A percentile compares a stretch with the other conserved stretches of the same genome.
phyloP scores from a whole-genome alignment of 30 jellyfish, hydroid and myxozoan species.

The Chrysaora quinquecirrha region DNA sequence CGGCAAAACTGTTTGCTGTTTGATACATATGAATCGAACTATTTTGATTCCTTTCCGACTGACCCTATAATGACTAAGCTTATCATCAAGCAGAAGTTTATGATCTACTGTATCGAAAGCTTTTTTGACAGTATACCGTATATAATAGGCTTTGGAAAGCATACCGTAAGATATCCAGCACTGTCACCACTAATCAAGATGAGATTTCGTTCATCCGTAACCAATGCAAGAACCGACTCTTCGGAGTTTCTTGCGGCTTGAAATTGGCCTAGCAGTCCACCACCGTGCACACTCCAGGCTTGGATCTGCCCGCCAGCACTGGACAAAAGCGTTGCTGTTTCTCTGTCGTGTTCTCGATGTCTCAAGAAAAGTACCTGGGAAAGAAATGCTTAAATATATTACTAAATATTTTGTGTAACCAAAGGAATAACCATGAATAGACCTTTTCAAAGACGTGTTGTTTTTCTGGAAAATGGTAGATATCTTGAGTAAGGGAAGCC shows the following conservation, averaged over 20 bases:
- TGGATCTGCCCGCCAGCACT: constrained; percentile 82
- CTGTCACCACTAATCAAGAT: constrained; percentile 86
- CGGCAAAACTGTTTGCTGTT: too few species aligned
- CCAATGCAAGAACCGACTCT: constrained; percentile 78
- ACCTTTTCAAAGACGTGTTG: too few species aligned
- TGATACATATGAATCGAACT: too few species aligned
- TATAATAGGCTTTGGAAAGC: constrained; percentile 3
- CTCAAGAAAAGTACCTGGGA: constrained; percentile 67
- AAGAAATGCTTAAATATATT: not conserved
- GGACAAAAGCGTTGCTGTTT: constrained; percentile 73
- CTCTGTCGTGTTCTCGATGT: constrained; percentile 59
- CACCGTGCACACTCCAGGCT: constrained; percentile 89
- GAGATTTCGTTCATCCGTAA: constrained; percentile 57
- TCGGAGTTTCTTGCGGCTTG: constrained; percentile 66
- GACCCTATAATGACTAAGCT: too few species aligned
- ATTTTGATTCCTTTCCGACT: too few species aligned
- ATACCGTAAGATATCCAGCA: constrained; percentile 72
- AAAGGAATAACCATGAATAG: too few species aligned
- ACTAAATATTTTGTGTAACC: not conserved
- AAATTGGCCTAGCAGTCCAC: constrained; percentile 80
- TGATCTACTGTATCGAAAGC: too few species aligned
- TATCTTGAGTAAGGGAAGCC: too few species aligned
- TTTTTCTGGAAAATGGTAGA: too few species aligned
- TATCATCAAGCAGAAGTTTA: too few species aligned
- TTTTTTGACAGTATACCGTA: too few species aligned